Conservation (phyloP, 2,888 invertebrate genomes). For the Xylota sylvarum region DNA sequence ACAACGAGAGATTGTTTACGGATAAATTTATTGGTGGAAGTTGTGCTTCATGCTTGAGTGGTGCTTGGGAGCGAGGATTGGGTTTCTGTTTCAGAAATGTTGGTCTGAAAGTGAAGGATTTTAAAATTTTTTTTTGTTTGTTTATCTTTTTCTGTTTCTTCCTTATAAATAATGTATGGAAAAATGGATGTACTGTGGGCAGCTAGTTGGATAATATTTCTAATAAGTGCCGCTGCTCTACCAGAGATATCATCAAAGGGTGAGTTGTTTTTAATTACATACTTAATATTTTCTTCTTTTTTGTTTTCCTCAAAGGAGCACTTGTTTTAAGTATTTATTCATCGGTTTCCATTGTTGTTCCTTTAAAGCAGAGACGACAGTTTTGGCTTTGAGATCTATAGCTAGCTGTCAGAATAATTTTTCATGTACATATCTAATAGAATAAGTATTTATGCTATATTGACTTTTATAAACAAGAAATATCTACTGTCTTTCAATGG, state of each 20-base stretch:
- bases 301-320: too few relatives aligned
- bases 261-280: too few relatives aligned
- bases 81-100: constrained; percentile 18
- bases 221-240: constrained; percentile 80
- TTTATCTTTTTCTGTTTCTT: constrained; percentile 15
- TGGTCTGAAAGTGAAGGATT: constrained; percentile 24
- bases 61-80: constrained; percentile 17
- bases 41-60: background rate
- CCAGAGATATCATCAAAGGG: constrained; percentile 84
- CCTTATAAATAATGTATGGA: constrained; percentile 38
- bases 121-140: constrained; percentile 6
- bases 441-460: too few relatives aligned
- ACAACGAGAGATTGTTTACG: constrained; percentile 23
- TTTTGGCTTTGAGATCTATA: too few relatives aligned
- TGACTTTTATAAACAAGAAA: too few relatives aligned
- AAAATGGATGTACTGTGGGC: constrained; percentile 79
- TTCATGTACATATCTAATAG: too few relatives aligned
- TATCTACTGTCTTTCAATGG: too few relatives aligned
- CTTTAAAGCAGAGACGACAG: too few relatives aligned
- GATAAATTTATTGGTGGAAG: constrained; percentile 3
- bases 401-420: too few relatives aligned
- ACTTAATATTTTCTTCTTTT: background rate
- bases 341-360: too few relatives aligned
- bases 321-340: too few relatives aligned
- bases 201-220: constrained; percentile 80